Conservation (phyloP, 2,797 vertebrate species). For the Dipus sagitta region DNA sequence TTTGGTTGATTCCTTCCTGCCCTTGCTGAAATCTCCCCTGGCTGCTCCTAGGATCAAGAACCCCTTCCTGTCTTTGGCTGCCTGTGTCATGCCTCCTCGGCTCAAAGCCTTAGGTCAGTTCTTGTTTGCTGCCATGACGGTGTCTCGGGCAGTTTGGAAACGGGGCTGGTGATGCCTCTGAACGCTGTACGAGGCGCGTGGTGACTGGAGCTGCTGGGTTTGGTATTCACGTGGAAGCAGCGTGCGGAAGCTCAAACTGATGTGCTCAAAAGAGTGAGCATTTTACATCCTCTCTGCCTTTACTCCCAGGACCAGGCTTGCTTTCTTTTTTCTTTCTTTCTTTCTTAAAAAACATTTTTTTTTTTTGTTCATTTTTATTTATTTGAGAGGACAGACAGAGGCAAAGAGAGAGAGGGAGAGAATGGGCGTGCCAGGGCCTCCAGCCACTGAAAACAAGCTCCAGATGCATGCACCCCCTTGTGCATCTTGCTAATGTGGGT, state of each 20-base stretch:
- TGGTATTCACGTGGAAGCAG: not conserved
- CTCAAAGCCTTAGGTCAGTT: conserved; percentile 92
- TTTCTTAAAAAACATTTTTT: too few species aligned
- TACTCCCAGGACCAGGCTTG: not conserved
- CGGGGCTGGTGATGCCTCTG: not conserved
- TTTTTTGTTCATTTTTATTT: too few species aligned
- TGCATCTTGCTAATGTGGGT: too few species aligned
- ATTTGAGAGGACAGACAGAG: too few species aligned
- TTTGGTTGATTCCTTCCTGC: conserved; percentile 92
- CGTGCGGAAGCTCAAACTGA: not conserved
- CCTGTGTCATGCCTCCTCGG: conserved; percentile 93
- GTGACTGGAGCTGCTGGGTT: not conserved
- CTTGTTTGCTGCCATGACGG: not conserved
- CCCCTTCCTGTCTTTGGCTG: conserved; percentile 92
- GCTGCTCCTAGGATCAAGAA: conserved; percentile 93
- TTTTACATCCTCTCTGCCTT: not conserved
- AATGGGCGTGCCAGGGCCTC: too few species aligned
- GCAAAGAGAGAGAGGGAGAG: too few species aligned
- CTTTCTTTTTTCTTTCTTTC: too few species aligned
- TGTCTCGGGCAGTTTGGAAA: not conserved
- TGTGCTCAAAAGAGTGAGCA: not conserved
- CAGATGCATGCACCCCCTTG: too few species aligned
- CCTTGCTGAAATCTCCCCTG: conserved; percentile 95
- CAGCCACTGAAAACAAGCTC: too few species aligned
- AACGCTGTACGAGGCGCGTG: fast-evolving